Conservation (phyloP, 2,888 invertebrate species). For the Aphidoletes aphidimyza region DNA sequence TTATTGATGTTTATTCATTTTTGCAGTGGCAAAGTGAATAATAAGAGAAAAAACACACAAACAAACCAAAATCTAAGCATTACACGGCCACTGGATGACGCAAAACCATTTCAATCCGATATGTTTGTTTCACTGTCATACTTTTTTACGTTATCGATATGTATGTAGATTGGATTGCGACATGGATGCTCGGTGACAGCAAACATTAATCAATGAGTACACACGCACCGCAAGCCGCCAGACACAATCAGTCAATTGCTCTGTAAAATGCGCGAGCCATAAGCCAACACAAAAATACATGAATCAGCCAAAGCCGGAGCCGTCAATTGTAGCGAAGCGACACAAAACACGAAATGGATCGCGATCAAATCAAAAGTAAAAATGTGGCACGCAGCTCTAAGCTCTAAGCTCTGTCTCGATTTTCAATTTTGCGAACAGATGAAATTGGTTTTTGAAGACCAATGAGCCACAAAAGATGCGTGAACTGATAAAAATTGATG, state of each 20-base stretch:
- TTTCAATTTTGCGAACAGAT: too few species aligned
- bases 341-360: neutral
- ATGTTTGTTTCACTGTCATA: neutral
- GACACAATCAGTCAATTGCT: neutral
- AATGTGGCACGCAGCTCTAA: neutral
- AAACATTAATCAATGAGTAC: constrained; percentile 36
- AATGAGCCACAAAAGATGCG: neutral
- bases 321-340: neutral
- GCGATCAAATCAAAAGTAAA: constrained; percentile 6
- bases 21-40: too few species aligned
- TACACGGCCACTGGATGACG: too few species aligned
- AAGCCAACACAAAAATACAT: neutral
- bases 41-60: too few species aligned
- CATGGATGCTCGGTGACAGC: neutral
- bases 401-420: too few species aligned
- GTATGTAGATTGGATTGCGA: neutral
- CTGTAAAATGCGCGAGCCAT: neutral
- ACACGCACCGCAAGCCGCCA: neutral
- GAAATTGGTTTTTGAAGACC: too few species aligned
- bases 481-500: too few species aligned
- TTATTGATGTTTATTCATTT: too few species aligned
- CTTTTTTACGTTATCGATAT: neutral
- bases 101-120: neutral
- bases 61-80: too few species aligned
- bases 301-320: neutral